phyloP scores from a whole-genome alignment of 2,888 invertebrate genomes.

The Parnassius mnemosyne region DNA sequence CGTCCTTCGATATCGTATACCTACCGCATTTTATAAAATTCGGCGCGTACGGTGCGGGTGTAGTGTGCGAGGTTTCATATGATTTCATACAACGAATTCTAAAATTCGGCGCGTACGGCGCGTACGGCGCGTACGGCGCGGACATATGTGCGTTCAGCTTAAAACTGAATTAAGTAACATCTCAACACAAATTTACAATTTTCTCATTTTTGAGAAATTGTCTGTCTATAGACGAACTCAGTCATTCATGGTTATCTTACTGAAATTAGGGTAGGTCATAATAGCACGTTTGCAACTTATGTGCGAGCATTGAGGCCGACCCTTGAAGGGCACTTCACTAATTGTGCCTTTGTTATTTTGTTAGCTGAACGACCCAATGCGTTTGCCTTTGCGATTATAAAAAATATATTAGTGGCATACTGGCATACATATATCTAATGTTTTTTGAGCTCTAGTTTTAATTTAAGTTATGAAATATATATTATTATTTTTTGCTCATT shows the following conservation, averaged over 20 bases:
- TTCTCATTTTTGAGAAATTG: background rate
- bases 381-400: conserved; percentile 41
- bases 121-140: too few relatives aligned
- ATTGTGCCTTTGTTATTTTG: conserved; percentile 51
- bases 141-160: too few relatives aligned
- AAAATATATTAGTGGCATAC: background rate
- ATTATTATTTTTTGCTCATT: background rate
- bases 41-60: too few relatives aligned
- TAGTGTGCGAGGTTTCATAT: too few relatives aligned
- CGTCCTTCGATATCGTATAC: too few relatives aligned
- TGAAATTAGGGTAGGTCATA: conserved; percentile 38
- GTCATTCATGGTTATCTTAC: conserved; percentile 31
- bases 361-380: conserved; percentile 37
- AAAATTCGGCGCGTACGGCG: too few relatives aligned
- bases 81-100: too few relatives aligned
- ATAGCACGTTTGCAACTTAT: conserved; percentile 12
- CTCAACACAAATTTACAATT: too few relatives aligned
- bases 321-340: conserved; percentile 43
- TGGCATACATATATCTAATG: too few relatives aligned
- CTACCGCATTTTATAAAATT: too few relatives aligned
- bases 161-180: too few relatives aligned
- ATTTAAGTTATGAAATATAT: background rate
- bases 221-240: background rate
- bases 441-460: too few relatives aligned
- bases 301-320: conserved; percentile 32